Conservation (phyloP, 2,888 invertebrate species). For the Monochamus alternatus region DNA sequence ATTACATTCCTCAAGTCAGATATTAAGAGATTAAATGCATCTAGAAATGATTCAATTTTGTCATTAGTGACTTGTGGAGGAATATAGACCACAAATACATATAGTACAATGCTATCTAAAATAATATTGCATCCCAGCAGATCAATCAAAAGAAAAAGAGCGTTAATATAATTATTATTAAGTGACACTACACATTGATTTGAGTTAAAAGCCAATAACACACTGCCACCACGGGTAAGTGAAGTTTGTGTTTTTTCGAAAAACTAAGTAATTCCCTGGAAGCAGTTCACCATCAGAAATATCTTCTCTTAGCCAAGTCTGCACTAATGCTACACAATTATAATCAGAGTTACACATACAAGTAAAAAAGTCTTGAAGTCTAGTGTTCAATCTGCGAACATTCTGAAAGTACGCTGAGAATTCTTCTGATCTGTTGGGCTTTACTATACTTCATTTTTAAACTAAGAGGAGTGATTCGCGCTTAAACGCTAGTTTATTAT, state of each 20-base stretch:
- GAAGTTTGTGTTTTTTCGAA: background rate
- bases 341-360: background rate
- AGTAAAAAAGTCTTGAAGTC: background rate
- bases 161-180: background rate
- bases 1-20: too few relatives aligned
- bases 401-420: background rate
- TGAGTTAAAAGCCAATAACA: background rate
- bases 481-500: too few relatives aligned
- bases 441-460: too few relatives aligned
- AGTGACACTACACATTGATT: background rate
- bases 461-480: too few relatives aligned
- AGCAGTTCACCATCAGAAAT: background rate
- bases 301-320: background rate
- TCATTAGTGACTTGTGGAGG: too few relatives aligned
- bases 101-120: too few relatives aligned
- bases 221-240: background rate
- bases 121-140: background rate
- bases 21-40: too few relatives aligned
- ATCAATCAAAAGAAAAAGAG: background rate
- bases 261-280: background rate
- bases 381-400: background rate
- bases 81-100: too few relatives aligned
- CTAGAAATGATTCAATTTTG: too few relatives aligned
- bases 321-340: background rate
- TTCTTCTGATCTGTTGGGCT: background rate